Percentiles rank a stretch among this genome's conserved stretches.
phyloP scores from a whole-genome alignment of 1,140 invertebrate species.

The Euwallacea fornicatus region DNA sequence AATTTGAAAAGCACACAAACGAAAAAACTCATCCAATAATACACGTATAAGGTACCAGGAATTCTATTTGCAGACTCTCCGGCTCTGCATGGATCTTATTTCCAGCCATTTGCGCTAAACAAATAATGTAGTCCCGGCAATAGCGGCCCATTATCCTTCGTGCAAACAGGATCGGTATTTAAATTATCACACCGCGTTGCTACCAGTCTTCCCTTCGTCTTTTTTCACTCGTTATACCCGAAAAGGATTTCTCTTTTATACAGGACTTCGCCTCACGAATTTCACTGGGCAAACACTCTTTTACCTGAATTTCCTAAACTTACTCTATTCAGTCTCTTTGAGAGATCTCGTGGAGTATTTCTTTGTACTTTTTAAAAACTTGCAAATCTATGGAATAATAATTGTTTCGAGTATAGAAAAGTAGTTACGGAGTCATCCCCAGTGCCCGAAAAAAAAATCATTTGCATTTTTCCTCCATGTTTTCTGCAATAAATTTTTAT shows the following conservation, averaged over 20 bases:
- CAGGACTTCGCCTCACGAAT: background rate
- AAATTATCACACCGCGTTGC: constrained; percentile 37
- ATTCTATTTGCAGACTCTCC: constrained; percentile 1
- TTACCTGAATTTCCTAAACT: too few relatives aligned
- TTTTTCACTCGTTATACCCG: constrained; percentile 17
- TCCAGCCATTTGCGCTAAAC: constrained; percentile 37
- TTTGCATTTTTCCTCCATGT: too few relatives aligned
- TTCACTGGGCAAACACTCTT: background rate
- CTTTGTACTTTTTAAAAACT: too few relatives aligned
- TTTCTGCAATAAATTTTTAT: too few relatives aligned
- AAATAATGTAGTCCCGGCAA: constrained; percentile 32
- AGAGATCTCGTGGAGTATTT: too few relatives aligned
- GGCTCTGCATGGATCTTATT: constrained; percentile 36
- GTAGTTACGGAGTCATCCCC: too few relatives aligned
- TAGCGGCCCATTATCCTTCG: constrained; percentile 31
- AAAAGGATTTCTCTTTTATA: constrained; percentile 11
- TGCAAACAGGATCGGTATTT: constrained; percentile 39
- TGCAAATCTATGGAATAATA: too few relatives aligned
- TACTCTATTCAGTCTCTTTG: too few relatives aligned
- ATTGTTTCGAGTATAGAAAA: too few relatives aligned
- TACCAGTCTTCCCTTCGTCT: constrained; percentile 7
- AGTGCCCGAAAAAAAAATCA: too few relatives aligned
- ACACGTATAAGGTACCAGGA: constrained; percentile 6
- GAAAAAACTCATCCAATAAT: constrained; percentile 27
- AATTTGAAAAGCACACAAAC: constrained; percentile 1